Evolutionary conservation across 1,140 invertebrate genomes (phyloP), one percentile per base, ranked within the genome.

Genomic region (Periplaneta americana): DNA sequence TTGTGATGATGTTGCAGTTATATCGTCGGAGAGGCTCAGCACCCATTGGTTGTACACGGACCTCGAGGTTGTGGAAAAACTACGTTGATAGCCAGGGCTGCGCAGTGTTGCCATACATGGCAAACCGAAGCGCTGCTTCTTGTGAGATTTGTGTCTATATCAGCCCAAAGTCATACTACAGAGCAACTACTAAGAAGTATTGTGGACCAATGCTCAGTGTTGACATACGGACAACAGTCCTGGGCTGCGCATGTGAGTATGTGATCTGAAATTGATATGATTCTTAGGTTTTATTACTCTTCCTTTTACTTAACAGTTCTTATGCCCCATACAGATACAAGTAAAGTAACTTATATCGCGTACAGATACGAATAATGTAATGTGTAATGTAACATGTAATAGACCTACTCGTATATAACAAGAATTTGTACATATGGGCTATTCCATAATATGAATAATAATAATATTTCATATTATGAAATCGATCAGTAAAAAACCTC

Each of bases 21-120:
- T 85, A 88, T 95, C 11, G 90, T 89, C 2, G 91, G 92, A 57
- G 90, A 90, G 48, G 90, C 87, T n/a, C 84, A 82, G 11, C 80
- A 84, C 48, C 95, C 95, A 0, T 87, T 96, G 78, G 90, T 96
- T 18, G 86, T 97, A n/a, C 91, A 94, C 82, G 96, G 96, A 0
- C 91, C 92, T 36, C 90, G 92, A 17, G 96, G 96, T 31, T 94
- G 94, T 87, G 96, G 96, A 1, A 96, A 96, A 88, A 95, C 94
- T 4, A 93, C 94, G 9, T 87, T 96, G 9, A 88, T 95, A 11
- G 93, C 94, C 4, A 91, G 94, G 84, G 91, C 93, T 8, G 92
- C 92, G 34, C 91, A 93, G 83, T 91, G 90, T 83, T 92, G 89
- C 86, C 91, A 91, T 85, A 90, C 88, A 83, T 95, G 94, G 93